Base-by-base conservation (phyloP, 2,797 vertebrate species). In the Aeoliscus strigatus region DNA sequence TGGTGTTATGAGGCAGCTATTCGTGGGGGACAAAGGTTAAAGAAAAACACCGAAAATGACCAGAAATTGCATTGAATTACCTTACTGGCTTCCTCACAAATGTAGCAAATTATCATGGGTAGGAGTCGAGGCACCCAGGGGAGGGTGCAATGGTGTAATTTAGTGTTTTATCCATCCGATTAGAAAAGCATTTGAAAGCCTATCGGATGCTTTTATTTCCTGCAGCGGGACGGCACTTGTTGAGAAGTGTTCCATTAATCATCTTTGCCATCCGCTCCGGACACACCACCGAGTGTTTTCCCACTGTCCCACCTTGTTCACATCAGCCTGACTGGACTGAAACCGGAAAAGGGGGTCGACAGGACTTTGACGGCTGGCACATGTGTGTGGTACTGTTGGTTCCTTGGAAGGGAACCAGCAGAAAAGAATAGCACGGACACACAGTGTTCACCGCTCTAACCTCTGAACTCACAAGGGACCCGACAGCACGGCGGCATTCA, bases 381-480 rank as follows among this genome's bases (percentile, higher is more conserved):
- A 68, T 27, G 50, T 80, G 75, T 75, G 81, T 80, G 79, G 75
- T 66, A 69, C 51, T 33, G 40, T 32, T 56, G 38, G 56, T 37
- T 67, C 27, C 34, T 63, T 70, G 73, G 70, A 74, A 30, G 39
- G 28, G 28, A 45, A 72, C 60, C 60, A 71, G 53, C 44, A 75
- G 56, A 70, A 65, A 65, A 43, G 48, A 70, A 80, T 69, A 67
- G 61, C 62, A 57, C 18, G 49, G 68, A 57, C 66, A 66, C 56
- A 50, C 53, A n/a, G 42, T 8, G 49, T 63, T 75, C 60, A 50
- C 73, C 68, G 23, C 67, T 47, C 24, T 68, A 68, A 79, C 73
- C 82, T 72, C 68, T 55, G 54, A 61, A 60, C 65, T 69, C 75
- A 73, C 70, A 69, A 27, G 59, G 66, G 70, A 70, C 60, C 53